phyloP scores from a whole-genome alignment of 2,113 vertebrate genomes.

The Chitala chitala region DNA sequence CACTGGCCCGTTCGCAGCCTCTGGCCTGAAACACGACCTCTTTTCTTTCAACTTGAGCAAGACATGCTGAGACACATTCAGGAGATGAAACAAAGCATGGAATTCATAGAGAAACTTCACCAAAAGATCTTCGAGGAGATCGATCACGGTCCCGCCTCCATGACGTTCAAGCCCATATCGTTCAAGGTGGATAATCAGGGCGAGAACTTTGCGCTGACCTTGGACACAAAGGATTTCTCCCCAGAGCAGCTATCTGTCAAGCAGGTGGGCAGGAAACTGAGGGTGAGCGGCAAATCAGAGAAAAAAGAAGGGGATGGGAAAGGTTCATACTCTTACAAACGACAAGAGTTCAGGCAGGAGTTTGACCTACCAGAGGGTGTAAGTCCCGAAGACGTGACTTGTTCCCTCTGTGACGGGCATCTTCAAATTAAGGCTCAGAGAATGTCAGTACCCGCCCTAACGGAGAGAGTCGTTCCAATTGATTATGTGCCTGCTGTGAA shows the following conservation, averaged over 20 bases:
- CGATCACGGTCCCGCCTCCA: conserved; percentile 39
- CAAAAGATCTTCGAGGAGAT: conserved; percentile 63
- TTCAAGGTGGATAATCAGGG: conserved; percentile 46
- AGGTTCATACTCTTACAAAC: conserved; percentile 56
- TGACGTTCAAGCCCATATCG: conserved; percentile 49
- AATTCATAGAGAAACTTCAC: conserved; percentile 62
- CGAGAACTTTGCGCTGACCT: conserved; percentile 51
- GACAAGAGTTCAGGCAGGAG: conserved; percentile 67
- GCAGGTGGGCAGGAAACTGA: conserved; percentile 63
- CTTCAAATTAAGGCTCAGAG: conserved; percentile 59
- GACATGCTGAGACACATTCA: conserved; percentile 63
- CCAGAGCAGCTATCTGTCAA: conserved; percentile 61
- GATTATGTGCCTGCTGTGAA: conserved; percentile 10
- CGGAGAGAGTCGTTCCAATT: conserved; percentile 62
- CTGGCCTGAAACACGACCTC: conserved; percentile 62
- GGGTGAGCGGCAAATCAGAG: conserved; percentile 62
- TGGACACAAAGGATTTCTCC: conserved; percentile 58
- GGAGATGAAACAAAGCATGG: conserved; percentile 59
- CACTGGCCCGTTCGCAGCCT: conserved; percentile 65
- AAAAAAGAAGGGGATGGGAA: conserved; percentile 59
- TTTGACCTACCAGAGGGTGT: conserved; percentile 59
- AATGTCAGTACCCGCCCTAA: conserved; percentile 35
- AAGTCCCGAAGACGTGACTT: conserved; percentile 52
- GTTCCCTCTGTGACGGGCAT: conserved; percentile 54
- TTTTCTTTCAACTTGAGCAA: conserved; percentile 59